phyloP scores from a whole-genome alignment of 2,888 invertebrate species.

The Sclerodermus sp. region DNA sequence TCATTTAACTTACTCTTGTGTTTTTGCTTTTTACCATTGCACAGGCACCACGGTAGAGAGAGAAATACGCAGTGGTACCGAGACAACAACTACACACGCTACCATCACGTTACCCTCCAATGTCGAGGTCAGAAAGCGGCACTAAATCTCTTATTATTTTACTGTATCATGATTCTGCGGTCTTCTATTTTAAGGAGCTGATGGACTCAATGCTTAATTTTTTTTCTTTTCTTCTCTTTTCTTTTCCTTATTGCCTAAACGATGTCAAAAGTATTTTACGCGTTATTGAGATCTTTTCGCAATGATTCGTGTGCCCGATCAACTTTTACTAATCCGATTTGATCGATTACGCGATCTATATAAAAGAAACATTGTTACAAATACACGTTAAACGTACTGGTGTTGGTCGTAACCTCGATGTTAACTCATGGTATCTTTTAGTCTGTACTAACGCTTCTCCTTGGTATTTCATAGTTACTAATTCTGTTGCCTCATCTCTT shows the following conservation, averaged over 20 bases:
- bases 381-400: too few relatives aligned
- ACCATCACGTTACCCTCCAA: slow-evolving; percentile 55
- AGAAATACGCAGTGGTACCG: slow-evolving; percentile 53
- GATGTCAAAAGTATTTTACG: too few relatives aligned
- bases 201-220: slow-evolving; percentile 6
- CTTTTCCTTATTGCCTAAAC: too few relatives aligned
- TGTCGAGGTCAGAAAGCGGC: slow-evolving; percentile 53
- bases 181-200: too few relatives aligned
- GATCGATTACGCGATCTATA: too few relatives aligned
- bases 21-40: slow-evolving; percentile 35
- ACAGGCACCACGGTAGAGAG: slow-evolving; percentile 55
- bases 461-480: too few relatives aligned
- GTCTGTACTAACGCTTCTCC: too few relatives aligned
- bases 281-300: too few relatives aligned
- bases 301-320: too few relatives aligned
- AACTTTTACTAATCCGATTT: too few relatives aligned
- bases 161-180: neutral
- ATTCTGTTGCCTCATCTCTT: too few relatives aligned
- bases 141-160: slow-evolving; percentile 19
- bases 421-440: slow-evolving; percentile 1
- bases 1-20: slow-evolving; percentile 23
- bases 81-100: slow-evolving; percentile 55
- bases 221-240: neutral
- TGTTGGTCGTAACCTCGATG: slow-evolving; percentile 35
- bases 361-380: too few relatives aligned